Evolutionary conservation across 2,113 vertebrate genomes (phyloP).

Genomic region (Gopherus flavomarginatus): DNA sequence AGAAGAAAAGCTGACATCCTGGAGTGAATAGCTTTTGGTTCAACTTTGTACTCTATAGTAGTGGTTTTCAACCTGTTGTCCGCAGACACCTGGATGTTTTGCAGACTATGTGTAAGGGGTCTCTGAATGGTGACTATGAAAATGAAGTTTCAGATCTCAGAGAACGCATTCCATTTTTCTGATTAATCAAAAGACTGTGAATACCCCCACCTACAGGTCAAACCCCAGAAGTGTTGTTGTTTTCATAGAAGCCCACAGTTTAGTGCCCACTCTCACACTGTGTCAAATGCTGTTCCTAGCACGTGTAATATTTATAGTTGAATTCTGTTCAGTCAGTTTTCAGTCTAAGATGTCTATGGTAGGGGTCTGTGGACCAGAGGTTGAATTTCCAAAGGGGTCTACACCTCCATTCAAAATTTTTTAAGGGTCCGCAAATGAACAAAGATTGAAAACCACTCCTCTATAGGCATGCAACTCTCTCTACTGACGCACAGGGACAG

Average conservation of each 20-base stretch:
- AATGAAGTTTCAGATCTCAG: no score
- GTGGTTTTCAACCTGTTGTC: no score
- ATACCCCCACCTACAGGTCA: not conserved
- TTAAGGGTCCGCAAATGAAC: not conserved
- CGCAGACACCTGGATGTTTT: no score
- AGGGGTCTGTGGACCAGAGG: not conserved
- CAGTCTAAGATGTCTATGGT: not conserved
- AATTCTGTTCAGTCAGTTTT: not conserved
- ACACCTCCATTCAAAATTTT: not conserved
- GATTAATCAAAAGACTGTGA: not conserved
- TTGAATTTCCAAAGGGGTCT: not conserved
- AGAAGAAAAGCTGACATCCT: not conserved
- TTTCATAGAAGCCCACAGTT: not conserved
- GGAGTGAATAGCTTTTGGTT: no score
- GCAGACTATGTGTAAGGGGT: no score
- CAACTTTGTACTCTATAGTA: no score
- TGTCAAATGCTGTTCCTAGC: not conserved
- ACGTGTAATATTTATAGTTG: not conserved
- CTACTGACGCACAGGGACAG: not conserved
- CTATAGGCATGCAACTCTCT: not conserved
- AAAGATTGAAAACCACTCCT: not conserved
- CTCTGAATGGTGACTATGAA: no score
- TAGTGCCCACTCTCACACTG: not conserved
- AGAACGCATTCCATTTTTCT: no score
- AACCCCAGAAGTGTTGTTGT: not conserved